Percentiles rank a stretch among this genome's conserved stretches.
phyloP scores from a whole-genome alignment of 2,797 vertebrate genomes.

The Eurystomus glaucurus region DNA sequence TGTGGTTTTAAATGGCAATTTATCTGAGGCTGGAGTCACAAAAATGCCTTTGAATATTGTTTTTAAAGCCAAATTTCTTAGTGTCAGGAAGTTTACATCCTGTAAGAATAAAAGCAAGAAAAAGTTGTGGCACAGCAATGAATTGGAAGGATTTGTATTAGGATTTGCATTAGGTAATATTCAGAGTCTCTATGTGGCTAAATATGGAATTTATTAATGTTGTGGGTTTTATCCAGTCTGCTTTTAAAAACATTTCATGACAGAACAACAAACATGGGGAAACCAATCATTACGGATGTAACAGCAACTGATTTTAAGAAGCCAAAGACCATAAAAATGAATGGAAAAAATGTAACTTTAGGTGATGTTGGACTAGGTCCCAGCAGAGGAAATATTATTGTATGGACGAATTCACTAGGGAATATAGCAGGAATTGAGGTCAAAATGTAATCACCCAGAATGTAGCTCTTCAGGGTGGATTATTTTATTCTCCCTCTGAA shows the following conservation, averaged over 20 bases:
- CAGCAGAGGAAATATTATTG: not conserved
- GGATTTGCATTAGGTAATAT: not conserved
- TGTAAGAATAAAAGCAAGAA: not conserved
- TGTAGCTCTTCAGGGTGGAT: not conserved
- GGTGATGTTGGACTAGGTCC: not conserved
- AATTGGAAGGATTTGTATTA: not conserved
- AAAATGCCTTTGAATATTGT: not conserved
- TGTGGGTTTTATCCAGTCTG: not conserved
- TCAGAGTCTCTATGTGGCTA: not conserved
- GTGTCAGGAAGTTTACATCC: not conserved
- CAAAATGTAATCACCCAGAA: constrained; percentile 46
- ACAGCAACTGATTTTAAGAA: not conserved
- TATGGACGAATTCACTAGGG: not conserved
- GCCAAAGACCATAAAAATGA: not conserved
- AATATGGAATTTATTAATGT: not conserved
- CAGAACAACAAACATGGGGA: not conserved
- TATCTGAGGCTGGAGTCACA: not conserved
- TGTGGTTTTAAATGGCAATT: not conserved
- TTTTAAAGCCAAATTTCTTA: not conserved
- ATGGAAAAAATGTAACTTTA: not conserved
- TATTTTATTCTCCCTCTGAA: constrained; percentile 47
- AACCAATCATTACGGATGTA: not conserved
- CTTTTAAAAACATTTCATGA: not conserved
- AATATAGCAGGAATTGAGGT: constrained; percentile 36
- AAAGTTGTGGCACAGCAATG: not conserved